phyloP scores from a whole-genome alignment of 1,140 invertebrate species.

The Achatina immaculata region DNA sequence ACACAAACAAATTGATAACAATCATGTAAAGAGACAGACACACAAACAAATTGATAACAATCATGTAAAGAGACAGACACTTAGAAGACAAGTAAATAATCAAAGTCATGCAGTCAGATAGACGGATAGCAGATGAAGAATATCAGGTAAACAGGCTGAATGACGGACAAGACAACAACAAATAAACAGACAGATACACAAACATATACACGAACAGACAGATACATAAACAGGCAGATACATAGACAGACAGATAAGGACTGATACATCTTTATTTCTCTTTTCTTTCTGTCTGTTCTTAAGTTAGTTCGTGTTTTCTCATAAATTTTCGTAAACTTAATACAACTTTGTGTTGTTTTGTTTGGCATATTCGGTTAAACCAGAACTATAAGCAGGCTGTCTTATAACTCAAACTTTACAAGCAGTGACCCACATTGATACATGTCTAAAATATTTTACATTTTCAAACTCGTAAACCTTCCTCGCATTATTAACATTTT shows the following conservation, averaged over 20 bases:
- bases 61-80: no score
- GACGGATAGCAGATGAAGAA: neutral
- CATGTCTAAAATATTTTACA: no score
- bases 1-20: neutral
- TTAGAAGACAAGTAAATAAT: neutral
- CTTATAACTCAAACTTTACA: no score
- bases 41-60: neutral
- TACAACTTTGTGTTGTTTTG: no score
- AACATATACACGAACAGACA: neutral
- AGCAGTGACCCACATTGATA: no score
- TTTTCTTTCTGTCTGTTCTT: no score
- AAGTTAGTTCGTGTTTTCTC: no score
- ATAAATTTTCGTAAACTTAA: no score
- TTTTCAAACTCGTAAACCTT: no score
- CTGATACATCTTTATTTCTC: neutral
- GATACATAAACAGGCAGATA: conserved; percentile 3
- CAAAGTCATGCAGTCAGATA: neutral
- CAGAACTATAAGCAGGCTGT: no score
- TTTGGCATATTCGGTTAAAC: no score
- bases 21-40: neutral
- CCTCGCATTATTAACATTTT: no score
- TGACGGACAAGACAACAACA: neutral
- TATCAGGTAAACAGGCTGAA: neutral
- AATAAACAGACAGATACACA: neutral
- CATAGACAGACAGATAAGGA: conserved; percentile 4